Percentiles rank a stretch among this genome's conserved stretches.
Conservation (phyloP, 2,797 vertebrate species). For the Pipistrellus kuhlii region DNA sequence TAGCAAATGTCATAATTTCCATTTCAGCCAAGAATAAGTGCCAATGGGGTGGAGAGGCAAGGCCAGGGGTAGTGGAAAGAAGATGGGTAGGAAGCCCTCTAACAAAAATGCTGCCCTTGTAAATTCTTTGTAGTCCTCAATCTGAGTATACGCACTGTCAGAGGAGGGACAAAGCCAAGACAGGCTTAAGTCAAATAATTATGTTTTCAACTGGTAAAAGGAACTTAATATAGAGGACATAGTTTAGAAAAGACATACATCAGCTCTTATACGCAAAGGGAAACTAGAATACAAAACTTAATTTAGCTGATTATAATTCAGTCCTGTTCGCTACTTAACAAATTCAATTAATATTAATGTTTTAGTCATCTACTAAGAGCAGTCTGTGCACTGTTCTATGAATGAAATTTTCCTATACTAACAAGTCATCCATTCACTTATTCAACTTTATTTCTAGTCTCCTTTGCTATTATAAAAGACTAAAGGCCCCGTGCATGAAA, state of each 20-base stretch:
- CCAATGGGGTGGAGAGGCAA: constrained; percentile 76
- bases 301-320: constrained; percentile 5
- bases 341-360: neutral
- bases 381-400: neutral
- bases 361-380: constrained; percentile 9
- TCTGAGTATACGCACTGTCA: neutral
- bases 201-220: constrained; percentile 37
- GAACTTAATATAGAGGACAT: neutral
- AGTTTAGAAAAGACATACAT: neutral
- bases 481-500: too few species aligned
- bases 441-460: constrained; percentile 10
- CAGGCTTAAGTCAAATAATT: constrained; percentile 33
- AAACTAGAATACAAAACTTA: constrained; percentile 21
- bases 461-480: neutral
- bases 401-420: neutral
- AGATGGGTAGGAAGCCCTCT: constrained; percentile 37
- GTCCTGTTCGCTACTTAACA: constrained; percentile 35
- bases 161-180: neutral
- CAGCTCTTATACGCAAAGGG: neutral
- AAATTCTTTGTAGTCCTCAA: neutral
- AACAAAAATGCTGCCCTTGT: neutral
- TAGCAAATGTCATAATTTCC: constrained; percentile 83
- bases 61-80: neutral
- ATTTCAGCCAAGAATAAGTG: constrained; percentile 79
- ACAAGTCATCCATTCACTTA: constrained; percentile 26